These are phyloP conservation scores for Hirtodrosophila alboralis DNA, from an alignment of 2,888 invertebrate genomes.

Conservation along the genomic window DNA sequence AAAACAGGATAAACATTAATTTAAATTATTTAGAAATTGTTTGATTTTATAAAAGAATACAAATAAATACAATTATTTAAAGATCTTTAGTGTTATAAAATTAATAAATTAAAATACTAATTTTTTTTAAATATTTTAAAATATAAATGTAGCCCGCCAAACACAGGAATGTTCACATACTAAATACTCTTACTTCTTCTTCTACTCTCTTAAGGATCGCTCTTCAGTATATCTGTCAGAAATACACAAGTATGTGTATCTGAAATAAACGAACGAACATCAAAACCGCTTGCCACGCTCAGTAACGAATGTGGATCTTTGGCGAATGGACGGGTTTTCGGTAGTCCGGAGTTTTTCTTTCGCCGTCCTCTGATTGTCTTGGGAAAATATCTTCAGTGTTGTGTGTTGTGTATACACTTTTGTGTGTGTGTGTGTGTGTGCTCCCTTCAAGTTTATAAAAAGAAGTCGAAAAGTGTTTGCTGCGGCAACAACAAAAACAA, in stretches of 20 bases:
- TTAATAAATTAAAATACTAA: too few species aligned
- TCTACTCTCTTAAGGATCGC: slow-evolving; percentile 13
- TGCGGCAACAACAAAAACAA: slow-evolving; percentile 41
- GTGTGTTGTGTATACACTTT: too few species aligned
- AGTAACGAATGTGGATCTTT: slow-evolving; percentile 62
- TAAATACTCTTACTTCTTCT: slow-evolving; percentile 19
- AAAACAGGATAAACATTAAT: too few species aligned
- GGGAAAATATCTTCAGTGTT: slow-evolving; percentile 60
- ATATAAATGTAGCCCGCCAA: too few species aligned
- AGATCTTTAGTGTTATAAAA: too few species aligned
- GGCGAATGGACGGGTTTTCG: slow-evolving; percentile 56
- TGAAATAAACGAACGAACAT: slow-evolving; percentile 4
- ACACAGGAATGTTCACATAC: too few species aligned
- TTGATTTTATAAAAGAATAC: too few species aligned
- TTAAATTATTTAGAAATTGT: too few species aligned
- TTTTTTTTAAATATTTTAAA: too few species aligned
- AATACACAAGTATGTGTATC: slow-evolving; percentile 13
- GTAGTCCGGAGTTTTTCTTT: slow-evolving; percentile 50
- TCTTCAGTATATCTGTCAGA: slow-evolving; percentile 15
- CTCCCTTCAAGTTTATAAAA: slow-evolving; percentile 71
- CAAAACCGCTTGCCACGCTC: slow-evolving; percentile 17
- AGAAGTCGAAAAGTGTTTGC: slow-evolving; percentile 70
- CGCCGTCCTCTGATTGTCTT: slow-evolving; percentile 58
- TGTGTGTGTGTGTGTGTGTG: slow-evolving; percentile 30
- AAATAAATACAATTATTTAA: too few species aligned